Base-by-base conservation (phyloP, 2,888 invertebrate genomes). In the Cistogaster globosa region DNA sequence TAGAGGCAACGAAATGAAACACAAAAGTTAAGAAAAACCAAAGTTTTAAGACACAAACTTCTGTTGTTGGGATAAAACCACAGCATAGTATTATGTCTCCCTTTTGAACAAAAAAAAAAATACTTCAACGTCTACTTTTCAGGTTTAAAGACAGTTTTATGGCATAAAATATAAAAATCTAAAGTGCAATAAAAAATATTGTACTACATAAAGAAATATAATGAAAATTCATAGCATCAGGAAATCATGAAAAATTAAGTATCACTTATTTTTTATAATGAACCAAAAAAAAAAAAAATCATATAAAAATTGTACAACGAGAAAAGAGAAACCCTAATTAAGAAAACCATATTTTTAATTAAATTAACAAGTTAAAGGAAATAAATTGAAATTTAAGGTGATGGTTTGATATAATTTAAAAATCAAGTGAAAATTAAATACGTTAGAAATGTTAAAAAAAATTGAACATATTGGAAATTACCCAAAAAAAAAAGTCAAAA, bases 161-260 rank as follows among this genome's bases (percentile, higher is more conserved):
- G 71, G 18, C 63, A 22, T 51, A 60, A 69, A 62, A 58, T 26
- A 26, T 26, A 80, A 68, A 68, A 65, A 32, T 36, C 42, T 32
- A 69, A 7, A 38, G 8, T 38, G 45, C 11, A 45, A 45, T 42
- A 55, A 45, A 58, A 72, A 82, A 65, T 68, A 57, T 42, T 53
- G 7, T 7, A 18, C 42, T 18, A 38, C 11, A 67, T 1, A 77
- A 79, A 45, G 4, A 72, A 32, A 26, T 51, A 74, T 83, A 80
- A 80, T 80, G 68, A 86, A 83, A 83, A 83, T 83, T 75, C 76
- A 72, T 76, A 60, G 81, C 81, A 84, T 83, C 86, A 86, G 86
- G 86, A 86, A 87, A 83, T 87, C 87, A 87, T 86, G 87, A 85
- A 86, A 86, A 85, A 84, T 85, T 85, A 86, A 83, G 84, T 86